Evolutionary conservation across 2,113 vertebrate species (phyloP).

Genomic region (Argyrosomus japonicus): DNA sequence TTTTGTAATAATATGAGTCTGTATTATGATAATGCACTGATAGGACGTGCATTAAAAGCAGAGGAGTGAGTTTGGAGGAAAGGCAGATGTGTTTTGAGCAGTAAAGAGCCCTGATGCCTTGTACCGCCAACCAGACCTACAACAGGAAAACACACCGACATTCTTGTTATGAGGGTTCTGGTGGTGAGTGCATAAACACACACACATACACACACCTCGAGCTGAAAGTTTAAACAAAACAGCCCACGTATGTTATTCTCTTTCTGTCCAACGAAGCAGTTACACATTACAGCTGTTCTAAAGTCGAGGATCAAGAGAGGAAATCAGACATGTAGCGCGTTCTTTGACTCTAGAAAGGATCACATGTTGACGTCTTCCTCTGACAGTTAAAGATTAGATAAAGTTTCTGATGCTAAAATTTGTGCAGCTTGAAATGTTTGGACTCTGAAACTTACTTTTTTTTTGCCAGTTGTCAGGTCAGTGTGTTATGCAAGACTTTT

Average conservation of each 20-base stretch:
- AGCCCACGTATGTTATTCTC: neutral
- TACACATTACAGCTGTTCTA: neutral
- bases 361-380: neutral
- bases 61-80: too few species aligned
- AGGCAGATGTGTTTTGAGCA: neutral
- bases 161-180: slow-evolving; percentile 23
- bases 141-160: slow-evolving; percentile 23
- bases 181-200: neutral
- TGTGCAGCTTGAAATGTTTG: neutral
- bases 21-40: neutral
- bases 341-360: neutral
- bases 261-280: neutral
- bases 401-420: neutral
- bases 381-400: neutral
- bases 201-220: neutral
- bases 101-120: neutral
- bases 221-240: neutral
- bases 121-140: slow-evolving; percentile 1
- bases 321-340: neutral
- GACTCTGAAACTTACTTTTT: neutral
- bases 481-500: neutral
- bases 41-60: neutral
- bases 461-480: neutral
- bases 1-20: neutral
- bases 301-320: neutral